These are phyloP conservation scores for Pseudonaja textilis DNA, from an alignment of 2,113 vertebrate genomes.

Conservation along the genomic window DNA sequence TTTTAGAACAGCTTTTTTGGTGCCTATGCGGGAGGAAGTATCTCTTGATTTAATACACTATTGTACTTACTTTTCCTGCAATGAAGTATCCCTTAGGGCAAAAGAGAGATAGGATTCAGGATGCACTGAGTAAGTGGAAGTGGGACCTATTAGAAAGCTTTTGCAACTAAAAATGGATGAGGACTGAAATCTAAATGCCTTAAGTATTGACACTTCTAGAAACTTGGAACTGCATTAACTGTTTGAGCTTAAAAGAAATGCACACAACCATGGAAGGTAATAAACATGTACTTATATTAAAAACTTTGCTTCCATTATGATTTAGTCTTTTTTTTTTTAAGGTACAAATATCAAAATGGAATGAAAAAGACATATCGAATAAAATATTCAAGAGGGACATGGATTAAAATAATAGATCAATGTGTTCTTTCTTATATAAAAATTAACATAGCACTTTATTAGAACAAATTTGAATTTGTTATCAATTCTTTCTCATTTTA, in stretches of 20 bases:
- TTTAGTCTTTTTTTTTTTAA: not conserved
- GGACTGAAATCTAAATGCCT: not conserved
- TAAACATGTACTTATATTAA: not conserved
- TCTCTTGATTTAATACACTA: slow-evolving; percentile 54
- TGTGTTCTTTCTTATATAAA: not conserved
- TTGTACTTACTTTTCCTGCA: slow-evolving; percentile 31
- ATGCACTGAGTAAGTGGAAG: not conserved
- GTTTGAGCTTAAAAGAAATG: not conserved
- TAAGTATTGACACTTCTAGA: not conserved
- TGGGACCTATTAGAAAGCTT: not conserved
- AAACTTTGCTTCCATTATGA: not conserved
- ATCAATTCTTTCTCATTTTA: not conserved
- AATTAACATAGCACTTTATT: not conserved
- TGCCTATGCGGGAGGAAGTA: slow-evolving; percentile 31
- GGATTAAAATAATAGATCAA: not conserved
- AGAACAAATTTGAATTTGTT: not conserved
- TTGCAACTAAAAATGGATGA: not conserved
- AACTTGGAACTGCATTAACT: not conserved
- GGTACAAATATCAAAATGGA: not conserved
- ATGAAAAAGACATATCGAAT: not conserved
- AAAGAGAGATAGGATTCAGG: not conserved
- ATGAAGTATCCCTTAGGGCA: not conserved
- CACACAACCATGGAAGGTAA: not conserved
- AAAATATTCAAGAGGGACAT: not conserved
- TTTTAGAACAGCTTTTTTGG: slow-evolving; percentile 56